phyloP scores from a whole-genome alignment of 1,140 invertebrate genomes.

The Andricus grossulariae region DNA sequence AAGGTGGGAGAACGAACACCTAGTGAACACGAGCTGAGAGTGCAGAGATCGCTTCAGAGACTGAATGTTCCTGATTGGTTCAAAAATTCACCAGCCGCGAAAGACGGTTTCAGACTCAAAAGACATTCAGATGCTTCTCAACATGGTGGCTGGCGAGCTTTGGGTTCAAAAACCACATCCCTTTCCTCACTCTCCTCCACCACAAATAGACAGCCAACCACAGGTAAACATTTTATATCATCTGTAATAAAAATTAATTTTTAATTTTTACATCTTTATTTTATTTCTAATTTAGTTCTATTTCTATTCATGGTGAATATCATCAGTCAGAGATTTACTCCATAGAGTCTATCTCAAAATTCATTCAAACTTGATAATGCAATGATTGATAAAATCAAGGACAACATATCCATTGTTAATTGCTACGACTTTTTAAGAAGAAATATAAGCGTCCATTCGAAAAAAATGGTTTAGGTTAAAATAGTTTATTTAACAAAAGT shows the following conservation, averaged over 20 bases:
- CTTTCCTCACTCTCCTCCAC: slow-evolving; percentile 80
- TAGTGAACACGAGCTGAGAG: slow-evolving; percentile 93
- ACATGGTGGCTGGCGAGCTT: slow-evolving; percentile 82
- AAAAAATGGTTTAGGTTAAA: too few species aligned
- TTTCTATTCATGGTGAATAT: too few species aligned
- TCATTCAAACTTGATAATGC: too few species aligned
- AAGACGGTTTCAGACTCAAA: slow-evolving; percentile 81
- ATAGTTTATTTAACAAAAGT: too few species aligned
- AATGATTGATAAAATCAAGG: too few species aligned
- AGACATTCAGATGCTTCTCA: slow-evolving; percentile 82
- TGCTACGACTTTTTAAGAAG: too few species aligned
- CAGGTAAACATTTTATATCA: slow-evolving; percentile 56
- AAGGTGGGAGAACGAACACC: slow-evolving; percentile 86
- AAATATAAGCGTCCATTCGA: too few species aligned
- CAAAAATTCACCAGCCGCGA: slow-evolving; percentile 86
- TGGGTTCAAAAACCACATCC: slow-evolving; percentile 87
- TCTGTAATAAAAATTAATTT: neutral
- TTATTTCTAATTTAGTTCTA: neutral
- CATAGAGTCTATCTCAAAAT: too few species aligned
- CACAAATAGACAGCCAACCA: slow-evolving; percentile 72
- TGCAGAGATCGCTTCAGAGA: slow-evolving; percentile 93
- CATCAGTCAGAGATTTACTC: too few species aligned
- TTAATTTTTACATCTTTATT: neutral
- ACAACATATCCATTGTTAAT: too few species aligned
- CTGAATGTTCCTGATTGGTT: slow-evolving; percentile 97